Base-by-base conservation (phyloP, 2,888 invertebrate species). In the Imbricaverruca yamaguchii region DNA sequence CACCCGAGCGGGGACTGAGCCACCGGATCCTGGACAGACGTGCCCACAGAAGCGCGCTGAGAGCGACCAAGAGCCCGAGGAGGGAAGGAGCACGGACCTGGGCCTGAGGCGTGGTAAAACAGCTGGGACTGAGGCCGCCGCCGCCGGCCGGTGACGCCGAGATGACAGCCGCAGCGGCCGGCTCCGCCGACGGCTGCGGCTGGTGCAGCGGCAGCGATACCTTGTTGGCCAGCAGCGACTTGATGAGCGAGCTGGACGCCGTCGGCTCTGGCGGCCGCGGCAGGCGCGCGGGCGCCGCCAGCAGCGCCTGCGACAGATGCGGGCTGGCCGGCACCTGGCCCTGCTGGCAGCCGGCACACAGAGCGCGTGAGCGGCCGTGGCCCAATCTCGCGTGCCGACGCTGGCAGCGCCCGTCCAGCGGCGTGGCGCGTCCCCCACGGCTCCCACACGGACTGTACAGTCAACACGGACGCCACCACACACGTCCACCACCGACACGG, bases 171-270 rank as follows among this genome's bases (percentile, higher is more conserved):
- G 39, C 39, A 39, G 39, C 39, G 39, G 39, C 39, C 23, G 57
- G 23, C 12, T 56, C 23, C 57, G 56, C 8, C n/a, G n/a, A 8
- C 53, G 53, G 78, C 23, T 25, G 67, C 67, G 23, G 67, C 81
- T 65, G 80, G 69, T 69, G 82, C 80, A 15, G 61, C 78, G 81
- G 83, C 88, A 90, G 90, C 89, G 90, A 91, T 90, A 96, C 95
- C 92, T 97, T 97, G 89, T 94, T 95, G 85, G 97, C 97, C 88
- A 97, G 89, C 84, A 97, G 91, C 89, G 94, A 96, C 89, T 97
- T 97, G 87, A 97, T 96, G 85, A 96, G 90, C 83, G 95, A 94
- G 81, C 94, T 93, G 86, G 91, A 92, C 82, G 91, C 91, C 84
- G 88, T 85, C 81, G 86, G 85, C 83, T 87, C 87, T 82, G 87